phyloP scores from a whole-genome alignment of 1,140 invertebrate genomes.

The Megalopta genalis region DNA sequence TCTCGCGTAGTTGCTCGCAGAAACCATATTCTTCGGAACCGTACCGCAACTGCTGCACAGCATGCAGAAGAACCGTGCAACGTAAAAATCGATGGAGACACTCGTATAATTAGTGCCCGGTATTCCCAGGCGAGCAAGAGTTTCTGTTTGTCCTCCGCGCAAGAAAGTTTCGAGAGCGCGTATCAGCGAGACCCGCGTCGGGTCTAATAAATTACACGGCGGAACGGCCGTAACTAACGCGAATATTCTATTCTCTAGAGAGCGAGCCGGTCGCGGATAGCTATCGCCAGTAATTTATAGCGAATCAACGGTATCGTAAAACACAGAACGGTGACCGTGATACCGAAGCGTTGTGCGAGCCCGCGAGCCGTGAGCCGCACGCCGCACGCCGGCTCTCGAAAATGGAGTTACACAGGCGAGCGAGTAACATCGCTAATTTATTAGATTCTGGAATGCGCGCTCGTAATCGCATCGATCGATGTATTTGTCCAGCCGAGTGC shows the following conservation, averaged over 20 bases:
- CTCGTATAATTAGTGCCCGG: too few species aligned
- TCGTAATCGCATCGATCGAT: conserved; percentile 65
- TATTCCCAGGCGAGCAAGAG: not conserved
- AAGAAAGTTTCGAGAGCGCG: not conserved
- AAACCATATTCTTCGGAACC: too few species aligned
- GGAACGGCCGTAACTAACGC: conserved; percentile 5
- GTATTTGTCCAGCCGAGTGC: conserved; percentile 66
- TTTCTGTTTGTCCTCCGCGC: not conserved
- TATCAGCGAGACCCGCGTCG: not conserved
- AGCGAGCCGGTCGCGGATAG: not conserved
- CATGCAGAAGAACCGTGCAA: too few species aligned
- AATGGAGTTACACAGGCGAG: conserved; percentile 54
- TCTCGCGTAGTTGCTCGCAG: too few species aligned
- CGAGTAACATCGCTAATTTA: conserved; percentile 66
- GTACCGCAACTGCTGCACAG: too few species aligned
- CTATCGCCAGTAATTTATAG: conserved; percentile 42
- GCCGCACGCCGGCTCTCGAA: conserved; percentile 27
- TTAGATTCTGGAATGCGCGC: conserved; percentile 65
- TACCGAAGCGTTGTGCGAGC: conserved; percentile 15
- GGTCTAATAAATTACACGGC: not conserved
- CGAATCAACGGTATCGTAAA: conserved; percentile 46
- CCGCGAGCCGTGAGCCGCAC: not conserved
- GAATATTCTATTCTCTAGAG: not conserved
- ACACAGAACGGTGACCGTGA: conserved; percentile 40
- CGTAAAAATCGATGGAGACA: too few species aligned